Percentiles rank a stretch among this genome's conserved stretches.
These are phyloP conservation scores for Coranthus polyacanthus DNA, from an alignment of 2,797 vertebrate species.

Conservation along the genomic window DNA sequence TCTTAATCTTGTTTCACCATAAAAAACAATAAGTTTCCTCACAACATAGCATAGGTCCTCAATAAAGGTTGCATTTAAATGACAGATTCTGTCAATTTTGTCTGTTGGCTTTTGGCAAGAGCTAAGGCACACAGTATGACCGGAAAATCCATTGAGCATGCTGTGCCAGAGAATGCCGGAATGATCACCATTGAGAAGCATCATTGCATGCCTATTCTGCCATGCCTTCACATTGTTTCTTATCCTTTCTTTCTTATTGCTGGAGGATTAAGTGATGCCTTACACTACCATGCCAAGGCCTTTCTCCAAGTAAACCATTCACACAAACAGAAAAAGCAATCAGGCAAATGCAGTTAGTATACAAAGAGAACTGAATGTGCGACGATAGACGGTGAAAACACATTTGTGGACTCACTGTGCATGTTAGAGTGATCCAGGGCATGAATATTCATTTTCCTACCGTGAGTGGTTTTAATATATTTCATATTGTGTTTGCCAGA, in stretches of 20 bases:
- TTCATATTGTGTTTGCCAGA: slow-evolving; percentile 60
- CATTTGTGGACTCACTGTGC: slow-evolving; percentile 67
- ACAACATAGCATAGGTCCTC: slow-evolving; percentile 33
- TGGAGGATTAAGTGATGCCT: slow-evolving; percentile 79
- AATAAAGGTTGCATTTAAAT: slow-evolving; percentile 60
- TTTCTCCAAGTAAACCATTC: slow-evolving; percentile 82
- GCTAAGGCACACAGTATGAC: slow-evolving; percentile 60
- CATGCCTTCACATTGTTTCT: slow-evolving; percentile 79
- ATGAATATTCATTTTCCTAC: slow-evolving; percentile 79
- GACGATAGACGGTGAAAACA: slow-evolving; percentile 67
- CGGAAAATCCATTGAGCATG: slow-evolving; percentile 72
- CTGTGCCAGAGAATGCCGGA: slow-evolving; percentile 67
- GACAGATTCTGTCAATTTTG: slow-evolving; percentile 57
- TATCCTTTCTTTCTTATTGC: slow-evolving; percentile 69
- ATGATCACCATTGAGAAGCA: slow-evolving; percentile 74
- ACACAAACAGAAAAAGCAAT: slow-evolving; percentile 82
- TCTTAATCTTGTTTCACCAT: slow-evolving; percentile 10
- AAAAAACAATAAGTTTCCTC: slow-evolving; percentile 12
- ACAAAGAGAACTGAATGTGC: slow-evolving; percentile 71
- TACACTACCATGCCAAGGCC: slow-evolving; percentile 75
- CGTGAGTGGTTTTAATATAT: slow-evolving; percentile 69
- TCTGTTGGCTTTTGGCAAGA: slow-evolving; percentile 59
- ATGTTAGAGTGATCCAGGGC: slow-evolving; percentile 69
- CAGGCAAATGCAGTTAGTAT: slow-evolving; percentile 78
- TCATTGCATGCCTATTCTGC: slow-evolving; percentile 75